Evolutionary conservation across 2,888 invertebrate genomes (phyloP).

Genomic region (Papilio gigon): DNA sequence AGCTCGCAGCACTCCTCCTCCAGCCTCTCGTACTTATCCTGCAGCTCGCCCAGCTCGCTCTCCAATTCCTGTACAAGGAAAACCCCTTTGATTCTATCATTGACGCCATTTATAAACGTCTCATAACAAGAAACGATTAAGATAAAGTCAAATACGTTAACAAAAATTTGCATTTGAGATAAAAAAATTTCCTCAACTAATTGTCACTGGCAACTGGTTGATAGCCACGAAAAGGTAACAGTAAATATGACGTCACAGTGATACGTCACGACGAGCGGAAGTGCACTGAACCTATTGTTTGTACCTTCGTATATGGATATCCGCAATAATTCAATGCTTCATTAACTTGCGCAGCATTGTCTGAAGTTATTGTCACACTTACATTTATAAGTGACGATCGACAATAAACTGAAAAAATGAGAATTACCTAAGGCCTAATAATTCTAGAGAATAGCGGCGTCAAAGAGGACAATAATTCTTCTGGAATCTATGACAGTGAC

Average conservation of each 20-base stretch:
- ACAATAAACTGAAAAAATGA: background rate
- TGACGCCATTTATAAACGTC: too few relatives aligned
- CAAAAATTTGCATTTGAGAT: background rate
- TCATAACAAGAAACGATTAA: background rate
- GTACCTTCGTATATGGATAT: conserved; percentile 32
- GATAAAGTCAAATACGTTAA: background rate
- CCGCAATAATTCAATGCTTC: conserved; percentile 33
- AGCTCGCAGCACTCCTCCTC: conserved; percentile 89
- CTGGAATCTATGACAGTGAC: background rate
- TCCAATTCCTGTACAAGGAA: conserved; percentile 72
- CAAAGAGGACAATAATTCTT: background rate
- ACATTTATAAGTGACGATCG: background rate
- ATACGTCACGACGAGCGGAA: conserved; percentile 26
- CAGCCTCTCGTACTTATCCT: conserved; percentile 84
- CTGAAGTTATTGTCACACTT: conserved; percentile 1
- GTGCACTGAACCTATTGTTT: conserved; percentile 33
- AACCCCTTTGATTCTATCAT: too few relatives aligned
- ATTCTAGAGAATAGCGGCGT: background rate
- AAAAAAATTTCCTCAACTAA: background rate
- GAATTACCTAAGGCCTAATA: too few relatives aligned
- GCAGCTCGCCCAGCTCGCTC: conserved; percentile 80
- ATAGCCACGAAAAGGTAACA: conserved; percentile 22
- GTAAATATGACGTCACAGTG: conserved; percentile 18
- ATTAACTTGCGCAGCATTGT: conserved; percentile 19
- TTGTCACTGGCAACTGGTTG: background rate